phyloP scores from a whole-genome alignment of 2,888 invertebrate genomes.

The Cantharis nigra region DNA sequence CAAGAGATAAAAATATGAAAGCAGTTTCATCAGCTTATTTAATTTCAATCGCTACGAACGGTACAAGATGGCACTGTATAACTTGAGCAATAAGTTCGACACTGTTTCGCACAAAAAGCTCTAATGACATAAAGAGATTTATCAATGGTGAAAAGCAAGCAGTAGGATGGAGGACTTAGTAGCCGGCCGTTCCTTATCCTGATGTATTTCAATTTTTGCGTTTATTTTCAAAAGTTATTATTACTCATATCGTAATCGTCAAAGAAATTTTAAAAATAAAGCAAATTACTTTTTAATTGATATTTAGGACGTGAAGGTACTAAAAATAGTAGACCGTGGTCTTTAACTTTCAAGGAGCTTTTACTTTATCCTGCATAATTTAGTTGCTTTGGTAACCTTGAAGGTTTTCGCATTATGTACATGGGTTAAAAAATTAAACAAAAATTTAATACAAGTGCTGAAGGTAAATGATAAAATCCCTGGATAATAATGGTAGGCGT shows the following conservation, averaged over 20 bases:
- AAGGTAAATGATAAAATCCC: constrained; percentile 24
- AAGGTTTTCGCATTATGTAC: not conserved
- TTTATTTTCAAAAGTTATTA: not conserved
- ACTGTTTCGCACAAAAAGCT: too few species aligned
- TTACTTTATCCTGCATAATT: not conserved
- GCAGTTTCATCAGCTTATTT: too few species aligned
- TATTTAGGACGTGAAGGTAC: not conserved
- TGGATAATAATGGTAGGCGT: constrained; percentile 28
- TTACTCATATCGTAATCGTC: not conserved
- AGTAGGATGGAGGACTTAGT: not conserved
- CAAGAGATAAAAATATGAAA: too few species aligned
- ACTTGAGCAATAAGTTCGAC: not conserved
- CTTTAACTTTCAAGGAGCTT: not conserved
- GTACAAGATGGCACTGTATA: not conserved
- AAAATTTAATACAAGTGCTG: not conserved
- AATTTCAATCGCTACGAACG: too few species aligned
- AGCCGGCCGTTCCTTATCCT: not conserved
- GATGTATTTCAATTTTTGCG: not conserved
- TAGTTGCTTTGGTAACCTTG: not conserved
- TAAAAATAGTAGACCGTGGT: not conserved
- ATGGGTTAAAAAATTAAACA: not conserved
- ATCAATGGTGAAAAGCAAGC: not conserved
- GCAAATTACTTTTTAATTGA: not conserved
- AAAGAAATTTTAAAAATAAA: not conserved
- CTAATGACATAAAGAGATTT: too few species aligned